Conservation (phyloP, 2,113 vertebrate species). For the Xenopus tropicalis region DNA sequence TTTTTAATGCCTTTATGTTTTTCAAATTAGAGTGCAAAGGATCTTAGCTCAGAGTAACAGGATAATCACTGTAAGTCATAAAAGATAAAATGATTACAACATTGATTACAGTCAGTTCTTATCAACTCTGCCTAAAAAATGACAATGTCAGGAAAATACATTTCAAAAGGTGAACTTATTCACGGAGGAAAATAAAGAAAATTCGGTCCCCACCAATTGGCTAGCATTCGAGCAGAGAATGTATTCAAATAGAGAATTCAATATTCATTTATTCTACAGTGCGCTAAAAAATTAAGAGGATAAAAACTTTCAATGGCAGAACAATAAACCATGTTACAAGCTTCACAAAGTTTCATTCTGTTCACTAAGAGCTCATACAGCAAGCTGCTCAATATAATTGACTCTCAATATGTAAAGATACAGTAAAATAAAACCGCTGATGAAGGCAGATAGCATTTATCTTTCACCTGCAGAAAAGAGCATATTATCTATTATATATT, state of each 20-base stretch:
- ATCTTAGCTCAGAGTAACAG: no score
- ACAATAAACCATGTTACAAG: constrained; percentile 16
- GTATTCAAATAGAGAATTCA: not conserved
- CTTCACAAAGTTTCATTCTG: constrained; percentile 26
- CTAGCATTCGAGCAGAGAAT: not conserved
- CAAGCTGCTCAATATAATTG: not conserved
- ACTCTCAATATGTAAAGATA: constrained; percentile 44
- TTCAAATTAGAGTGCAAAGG: no score
- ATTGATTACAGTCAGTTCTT: no score
- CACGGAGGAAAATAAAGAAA: no score
- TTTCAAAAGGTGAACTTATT: no score
- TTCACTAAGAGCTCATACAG: not conserved
- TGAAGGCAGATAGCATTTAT: constrained; percentile 6
- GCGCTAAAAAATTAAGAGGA: not conserved
- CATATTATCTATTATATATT: no score
- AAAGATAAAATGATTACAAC: no score
- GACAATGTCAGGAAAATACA: no score
- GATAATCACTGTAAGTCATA: no score
- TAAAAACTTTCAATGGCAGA: constrained; percentile 18
- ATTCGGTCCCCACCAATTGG: not conserved
- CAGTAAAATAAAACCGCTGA: constrained; percentile 23
- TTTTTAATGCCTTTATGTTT: no score
- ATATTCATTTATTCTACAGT: not conserved
- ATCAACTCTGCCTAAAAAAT: no score
- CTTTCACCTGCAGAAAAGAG: no score